Evolutionary conservation across 1,140 invertebrate genomes (phyloP).

Genomic region (Pachypeltis micranthus): DNA sequence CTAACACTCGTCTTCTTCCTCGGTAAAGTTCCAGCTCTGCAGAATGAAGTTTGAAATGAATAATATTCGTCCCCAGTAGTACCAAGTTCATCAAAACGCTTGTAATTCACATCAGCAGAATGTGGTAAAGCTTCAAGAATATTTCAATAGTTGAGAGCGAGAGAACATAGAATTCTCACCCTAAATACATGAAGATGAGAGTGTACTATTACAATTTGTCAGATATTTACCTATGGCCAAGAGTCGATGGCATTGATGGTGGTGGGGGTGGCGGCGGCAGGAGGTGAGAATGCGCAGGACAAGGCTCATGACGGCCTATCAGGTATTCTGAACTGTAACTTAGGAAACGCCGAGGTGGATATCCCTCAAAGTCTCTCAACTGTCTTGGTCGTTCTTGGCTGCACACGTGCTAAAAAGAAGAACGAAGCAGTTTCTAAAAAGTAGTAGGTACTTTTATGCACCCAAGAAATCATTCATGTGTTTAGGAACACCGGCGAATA

Average conservation of each 20-base stretch:
- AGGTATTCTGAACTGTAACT: constrained; percentile 37
- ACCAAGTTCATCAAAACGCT: too few species aligned
- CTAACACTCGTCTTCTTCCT: constrained; percentile 4
- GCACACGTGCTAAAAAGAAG: not conserved
- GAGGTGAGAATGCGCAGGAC: constrained; percentile 40
- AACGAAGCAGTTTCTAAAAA: not conserved
- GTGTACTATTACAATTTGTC: too few species aligned
- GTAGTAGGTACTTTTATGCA: too few species aligned
- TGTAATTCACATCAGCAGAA: too few species aligned
- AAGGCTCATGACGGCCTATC: constrained; percentile 27
- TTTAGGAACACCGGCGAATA: too few species aligned
- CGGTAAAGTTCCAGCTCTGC: constrained; percentile 1
- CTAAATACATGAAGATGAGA: too few species aligned
- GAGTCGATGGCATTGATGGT: constrained; percentile 25
- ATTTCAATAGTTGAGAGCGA: too few species aligned
- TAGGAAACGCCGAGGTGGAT: constrained; percentile 29
- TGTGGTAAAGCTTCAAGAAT: too few species aligned
- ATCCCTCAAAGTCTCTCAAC: constrained; percentile 23
- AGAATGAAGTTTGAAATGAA: too few species aligned
- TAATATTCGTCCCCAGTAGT: too few species aligned
- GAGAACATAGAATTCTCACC: too few species aligned
- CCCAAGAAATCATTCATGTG: too few species aligned
- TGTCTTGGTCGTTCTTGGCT: constrained; percentile 26
- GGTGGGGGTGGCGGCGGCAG: constrained; percentile 43
- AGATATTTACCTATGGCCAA: constrained; percentile 11